Evolutionary conservation across 2,888 invertebrate genomes (phyloP).

Genomic region (Portevinia maculata): DNA sequence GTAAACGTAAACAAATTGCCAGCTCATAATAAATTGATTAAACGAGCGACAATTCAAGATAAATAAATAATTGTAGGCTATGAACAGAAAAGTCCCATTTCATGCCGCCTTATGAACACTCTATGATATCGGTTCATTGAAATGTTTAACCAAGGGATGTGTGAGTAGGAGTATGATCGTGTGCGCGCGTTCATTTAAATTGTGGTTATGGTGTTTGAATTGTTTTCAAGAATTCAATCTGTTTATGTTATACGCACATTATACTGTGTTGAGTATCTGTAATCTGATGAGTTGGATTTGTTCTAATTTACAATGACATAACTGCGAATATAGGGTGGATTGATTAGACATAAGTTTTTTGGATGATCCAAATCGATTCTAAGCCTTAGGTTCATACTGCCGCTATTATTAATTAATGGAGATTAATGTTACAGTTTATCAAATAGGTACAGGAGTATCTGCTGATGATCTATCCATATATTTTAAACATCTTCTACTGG

Average conservation of each 20-base stretch:
- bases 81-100: conserved; percentile 35
- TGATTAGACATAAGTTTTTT: no score
- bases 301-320: background rate
- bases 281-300: conserved; percentile 41
- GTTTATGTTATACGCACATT: conserved; percentile 40
- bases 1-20: conserved; percentile 64
- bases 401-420: no score
- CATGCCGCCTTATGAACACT: background rate
- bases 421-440: no score
- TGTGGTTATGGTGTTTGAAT: conserved; percentile 31
- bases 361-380: no score
- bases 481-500: no score
- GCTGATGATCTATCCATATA: no score
- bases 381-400: no score
- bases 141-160: background rate
- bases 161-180: background rate
- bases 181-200: conserved; percentile 16
- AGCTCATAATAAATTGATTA: conserved; percentile 65
- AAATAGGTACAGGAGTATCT: no score
- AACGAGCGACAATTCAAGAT: conserved; percentile 65
- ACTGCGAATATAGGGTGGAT: background rate
- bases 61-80: conserved; percentile 57
- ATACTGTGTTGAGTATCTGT: conserved; percentile 1
- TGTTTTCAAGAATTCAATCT: conserved; percentile 44
- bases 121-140: conserved; percentile 1